Conservation (phyloP, 1,140 invertebrate species). For the Drosophila seguyi region DNA sequence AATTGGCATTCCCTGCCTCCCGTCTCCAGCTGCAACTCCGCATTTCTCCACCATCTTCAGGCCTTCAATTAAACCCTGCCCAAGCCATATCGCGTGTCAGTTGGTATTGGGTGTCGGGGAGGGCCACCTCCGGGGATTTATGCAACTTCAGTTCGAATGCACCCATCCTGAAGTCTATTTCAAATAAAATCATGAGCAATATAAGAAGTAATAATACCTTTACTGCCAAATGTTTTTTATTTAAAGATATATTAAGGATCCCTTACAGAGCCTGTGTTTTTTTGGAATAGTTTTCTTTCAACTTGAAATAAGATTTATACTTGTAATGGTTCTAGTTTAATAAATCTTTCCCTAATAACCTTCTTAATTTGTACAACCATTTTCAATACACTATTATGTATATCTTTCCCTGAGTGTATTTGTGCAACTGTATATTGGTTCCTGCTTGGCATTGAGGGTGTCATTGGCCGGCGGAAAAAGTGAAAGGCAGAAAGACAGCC, state of each 20-base stretch:
- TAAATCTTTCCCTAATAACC: neutral
- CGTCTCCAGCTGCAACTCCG: neutral
- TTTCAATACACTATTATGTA: neutral
- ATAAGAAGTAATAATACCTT: neutral
- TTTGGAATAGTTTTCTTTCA: neutral
- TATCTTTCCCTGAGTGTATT: constrained; percentile 6
- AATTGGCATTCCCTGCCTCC: constrained; percentile 45
- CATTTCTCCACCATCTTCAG: constrained; percentile 48
- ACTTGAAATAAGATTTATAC: no score
- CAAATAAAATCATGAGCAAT: neutral
- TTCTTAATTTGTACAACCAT: neutral
- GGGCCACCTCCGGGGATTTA: constrained; percentile 43
- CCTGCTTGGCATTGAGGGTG: constrained; percentile 80
- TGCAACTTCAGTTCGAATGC: constrained; percentile 53
- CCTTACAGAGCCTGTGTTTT: no score
- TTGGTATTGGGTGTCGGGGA: constrained; percentile 19
- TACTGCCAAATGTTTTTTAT: neutral
- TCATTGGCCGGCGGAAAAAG: constrained; percentile 76
- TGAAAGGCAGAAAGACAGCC: constrained; percentile 77
- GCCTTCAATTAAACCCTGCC: constrained; percentile 65
- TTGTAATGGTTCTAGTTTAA: no score
- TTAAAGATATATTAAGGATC: neutral
- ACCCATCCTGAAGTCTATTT: neutral
- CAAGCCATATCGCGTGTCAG: constrained; percentile 69
- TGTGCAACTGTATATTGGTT: constrained; percentile 52